Evolutionary conservation across 1,140 invertebrate genomes (phyloP).

Genomic region (Phenacoccus solenopsis): DNA sequence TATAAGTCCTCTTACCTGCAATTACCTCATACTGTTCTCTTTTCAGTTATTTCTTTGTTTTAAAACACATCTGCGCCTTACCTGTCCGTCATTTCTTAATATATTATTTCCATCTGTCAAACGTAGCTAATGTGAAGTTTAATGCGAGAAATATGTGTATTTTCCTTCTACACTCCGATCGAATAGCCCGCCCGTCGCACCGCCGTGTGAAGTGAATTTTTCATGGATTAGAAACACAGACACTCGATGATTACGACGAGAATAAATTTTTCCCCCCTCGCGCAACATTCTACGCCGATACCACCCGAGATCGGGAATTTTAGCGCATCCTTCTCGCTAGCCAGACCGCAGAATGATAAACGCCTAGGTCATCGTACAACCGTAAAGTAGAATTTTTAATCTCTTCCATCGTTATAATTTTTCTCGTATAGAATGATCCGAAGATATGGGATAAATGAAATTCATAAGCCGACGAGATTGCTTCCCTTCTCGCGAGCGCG

Average conservation of each 20-base stretch:
- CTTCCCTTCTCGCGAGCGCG: no score
- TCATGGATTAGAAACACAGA: background rate
- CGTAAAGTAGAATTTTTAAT: no score
- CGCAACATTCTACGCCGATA: background rate
- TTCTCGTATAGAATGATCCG: no score
- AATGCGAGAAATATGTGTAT: background rate
- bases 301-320: background rate
- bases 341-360: no score
- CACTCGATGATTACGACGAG: no score
- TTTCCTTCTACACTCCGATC: no score
- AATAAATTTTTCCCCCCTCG: background rate
- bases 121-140: conserved; percentile 1
- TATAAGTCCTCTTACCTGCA: background rate
- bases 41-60: background rate
- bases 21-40: background rate
- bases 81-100: conserved; percentile 1
- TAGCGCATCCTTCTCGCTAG: background rate
- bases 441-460: no score
- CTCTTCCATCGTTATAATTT: no score
- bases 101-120: conserved; percentile 3
- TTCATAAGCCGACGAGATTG: no score
- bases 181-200: background rate
- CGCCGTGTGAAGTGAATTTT: background rate
- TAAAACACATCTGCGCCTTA: conserved; percentile 1
- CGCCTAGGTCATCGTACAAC: no score